Evolutionary conservation across 2,888 invertebrate genomes (phyloP), one percentile per base, ranked within the genome.

Genomic region (Pandemis heparana): DNA sequence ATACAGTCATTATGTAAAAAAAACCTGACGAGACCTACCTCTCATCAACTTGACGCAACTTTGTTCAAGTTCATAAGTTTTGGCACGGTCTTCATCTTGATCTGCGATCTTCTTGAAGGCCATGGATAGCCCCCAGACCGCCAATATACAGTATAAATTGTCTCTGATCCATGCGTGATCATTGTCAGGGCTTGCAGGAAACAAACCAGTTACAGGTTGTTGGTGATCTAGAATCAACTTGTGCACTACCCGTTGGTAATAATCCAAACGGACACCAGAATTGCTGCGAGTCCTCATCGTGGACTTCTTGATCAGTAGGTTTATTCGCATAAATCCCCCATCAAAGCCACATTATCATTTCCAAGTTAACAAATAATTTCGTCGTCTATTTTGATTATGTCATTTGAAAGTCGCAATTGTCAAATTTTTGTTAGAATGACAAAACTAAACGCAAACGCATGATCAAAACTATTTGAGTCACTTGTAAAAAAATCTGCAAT

Each of bases 21-120:
- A 53, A 23, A 56, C 23, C 56, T 5, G 10, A 23, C 10, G 12
- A 23, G 23, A 64, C 63, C 48, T 82, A 94, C 96, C 98, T 85
- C 98, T 95, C 98, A 98, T 98, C 41, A 98, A 92, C 86, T 98
- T 98, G 43, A 97, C 98, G 89, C 98, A 98, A 82, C 97, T 97
- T 92, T 98, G 99, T 88, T 99, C 99, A 41, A 99, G 95, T 89
- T 99, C 99, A 86, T 99, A 99, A 0, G 99, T 98, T 92, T 99
- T 99, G 5, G 99, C 99, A 77, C 99, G 95, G 89, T 99, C 99
- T 94, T 99, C 99, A 93, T 99, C 99, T 87, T 99, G 97, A 89
- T 99, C 99, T 0, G 99, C 99, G 86, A 98, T 99, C 94, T 99
- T 99, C 89, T 99, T 99, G 88, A 99, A 99, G 0, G 99, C 98